Base-by-base conservation (phyloP, 2,888 invertebrate species). In the Temnothorax ravouxi region DNA sequence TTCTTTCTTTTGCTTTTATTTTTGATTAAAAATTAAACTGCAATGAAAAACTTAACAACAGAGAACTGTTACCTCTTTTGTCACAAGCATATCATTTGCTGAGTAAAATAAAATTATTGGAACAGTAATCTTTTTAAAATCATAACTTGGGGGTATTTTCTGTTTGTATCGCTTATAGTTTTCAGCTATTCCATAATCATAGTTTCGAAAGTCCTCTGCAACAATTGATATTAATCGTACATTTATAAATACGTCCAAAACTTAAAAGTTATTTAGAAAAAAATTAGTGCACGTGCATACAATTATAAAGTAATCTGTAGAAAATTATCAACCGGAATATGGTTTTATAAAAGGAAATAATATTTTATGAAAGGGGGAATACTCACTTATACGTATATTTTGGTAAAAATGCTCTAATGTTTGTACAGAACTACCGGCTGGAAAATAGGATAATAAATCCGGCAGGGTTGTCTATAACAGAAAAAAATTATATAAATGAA, bases 111-210 rank as follows among this genome's bases (percentile, higher is more conserved):
- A 15, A 44, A 21, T 13, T 1, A 79, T 44, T 18, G 89, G 87
- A 15, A 85, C 84, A 29, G 84, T 86, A 69, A 91, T 85, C 79
- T 89, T 89, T n/a, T 86, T 86, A 6, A 91, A 34, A 62, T 90
- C 85, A 82, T 91, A 91, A 1, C 44, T 47, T 56, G 89, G 88
- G 13, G 89, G 89, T 50, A 47, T 81, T 64, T 85, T 85, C 29
- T 86, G 83, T 9, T 86, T 86, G 47, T 89, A 91, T 4, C 79
- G 80, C 13, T 79, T 82, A 29, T 82, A 87, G 82, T 91, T 91
- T 13, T 86, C 81, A 44, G 41, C 50, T 61, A 75, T 79, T 11
- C 90, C 90, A 64, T 86, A 86, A 84, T 91, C 91, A 61, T 86
- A 91, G 4, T 4, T 44, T 50, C 18, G 50, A 59, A 69, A 80